These are phyloP conservation scores for Lepisosteus oculatus DNA, from an alignment of 2,113 vertebrate genomes.

Conservation along the genomic window DNA sequence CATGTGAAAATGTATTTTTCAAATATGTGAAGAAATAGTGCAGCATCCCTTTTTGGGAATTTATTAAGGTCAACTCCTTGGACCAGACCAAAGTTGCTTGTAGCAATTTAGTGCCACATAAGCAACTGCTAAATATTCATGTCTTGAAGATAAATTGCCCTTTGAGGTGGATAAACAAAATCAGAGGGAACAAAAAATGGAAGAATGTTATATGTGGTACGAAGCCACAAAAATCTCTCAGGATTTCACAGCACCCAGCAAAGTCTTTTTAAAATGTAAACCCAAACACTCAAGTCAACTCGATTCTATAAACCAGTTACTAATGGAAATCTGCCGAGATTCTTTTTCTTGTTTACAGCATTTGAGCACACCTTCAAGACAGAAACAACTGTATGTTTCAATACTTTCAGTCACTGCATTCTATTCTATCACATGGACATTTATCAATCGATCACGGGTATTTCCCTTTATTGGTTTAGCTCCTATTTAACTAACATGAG, in stretches of 20 bases:
- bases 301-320: neutral
- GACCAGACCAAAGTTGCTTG: neutral
- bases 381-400: too few species aligned
- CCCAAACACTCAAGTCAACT: neutral
- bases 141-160: neutral
- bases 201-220: neutral
- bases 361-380: conserved; percentile 37
- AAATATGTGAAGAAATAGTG: too few species aligned
- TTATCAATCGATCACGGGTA: too few species aligned
- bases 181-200: neutral
- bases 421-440: too few species aligned
- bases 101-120: neutral
- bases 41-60: too few species aligned
- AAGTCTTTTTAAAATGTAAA: neutral
- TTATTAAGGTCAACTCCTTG: neutral
- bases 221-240: neutral
- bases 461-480: too few species aligned
- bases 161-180: conserved; percentile 14
- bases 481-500: too few species aligned
- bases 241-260: neutral
- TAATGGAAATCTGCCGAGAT: neutral
- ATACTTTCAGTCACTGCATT: too few species aligned
- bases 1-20: too few species aligned
- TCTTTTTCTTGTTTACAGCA: conserved; percentile 33
- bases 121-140: conserved; percentile 17